A percentile compares a stretch with the other conserved stretches of the same genome.
Evolutionary conservation across 2,888 invertebrate genomes (phyloP).

Genomic region (Hypselothyrea guttata): DNA sequence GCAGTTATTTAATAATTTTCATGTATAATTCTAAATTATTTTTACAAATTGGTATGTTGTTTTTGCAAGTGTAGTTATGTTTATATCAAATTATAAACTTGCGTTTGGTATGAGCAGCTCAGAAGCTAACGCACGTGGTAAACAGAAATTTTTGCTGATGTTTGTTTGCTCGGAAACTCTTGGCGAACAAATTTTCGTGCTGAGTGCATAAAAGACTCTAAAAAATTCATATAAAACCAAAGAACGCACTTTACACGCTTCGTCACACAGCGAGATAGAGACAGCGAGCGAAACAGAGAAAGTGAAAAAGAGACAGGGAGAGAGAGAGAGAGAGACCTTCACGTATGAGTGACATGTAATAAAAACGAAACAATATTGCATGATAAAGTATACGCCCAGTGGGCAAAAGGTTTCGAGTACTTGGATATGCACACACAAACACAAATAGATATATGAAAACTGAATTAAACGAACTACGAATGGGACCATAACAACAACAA

Average conservation of each 20-base stretch:
- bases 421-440: slow-evolving; percentile 21
- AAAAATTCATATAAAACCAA: slow-evolving; percentile 75
- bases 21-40: too few relatives aligned
- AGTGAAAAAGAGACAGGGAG: slow-evolving; percentile 9
- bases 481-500: slow-evolving; percentile 53
- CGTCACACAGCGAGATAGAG: slow-evolving; percentile 21
- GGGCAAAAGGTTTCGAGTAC: slow-evolving; percentile 58
- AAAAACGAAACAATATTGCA: slow-evolving; percentile 76
- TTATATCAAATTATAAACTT: slow-evolving; percentile 59
- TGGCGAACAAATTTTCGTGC: slow-evolving; percentile 71
- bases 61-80: slow-evolving; percentile 2
- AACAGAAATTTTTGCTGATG: slow-evolving; percentile 46
- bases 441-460: slow-evolving; percentile 63
- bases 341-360: slow-evolving; percentile 75
- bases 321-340: slow-evolving; percentile 32
- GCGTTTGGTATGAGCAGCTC: slow-evolving; percentile 26
- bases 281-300: too few relatives aligned
- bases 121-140: slow-evolving; percentile 55
- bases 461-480: slow-evolving; percentile 77
- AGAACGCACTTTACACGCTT: slow-evolving; percentile 75
- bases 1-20: too few relatives aligned
- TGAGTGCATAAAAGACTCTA: slow-evolving; percentile 76
- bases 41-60: too few relatives aligned
- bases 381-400: slow-evolving; percentile 78
- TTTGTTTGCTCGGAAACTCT: slow-evolving; percentile 51